These are phyloP conservation scores for Taxidea taxus DNA, from an alignment of 2,113 vertebrate species.

Conservation along the genomic window DNA sequence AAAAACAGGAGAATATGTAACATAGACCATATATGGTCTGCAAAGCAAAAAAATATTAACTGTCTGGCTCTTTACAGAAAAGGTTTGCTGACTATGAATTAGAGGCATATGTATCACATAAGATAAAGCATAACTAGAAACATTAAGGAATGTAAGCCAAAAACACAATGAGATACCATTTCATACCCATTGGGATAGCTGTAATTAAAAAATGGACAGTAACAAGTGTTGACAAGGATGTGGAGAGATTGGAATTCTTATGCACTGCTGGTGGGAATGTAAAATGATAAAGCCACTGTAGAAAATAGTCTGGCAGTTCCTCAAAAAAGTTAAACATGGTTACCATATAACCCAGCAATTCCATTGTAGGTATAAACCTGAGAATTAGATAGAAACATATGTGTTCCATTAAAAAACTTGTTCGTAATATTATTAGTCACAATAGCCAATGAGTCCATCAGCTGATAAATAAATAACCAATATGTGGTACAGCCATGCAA, in stretches of 20 bases:
- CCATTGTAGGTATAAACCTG: background rate
- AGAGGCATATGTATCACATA: background rate
- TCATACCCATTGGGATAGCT: background rate
- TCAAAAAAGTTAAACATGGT: constrained; percentile 5
- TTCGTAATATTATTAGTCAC: background rate
- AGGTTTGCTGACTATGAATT: background rate
- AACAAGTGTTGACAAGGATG: background rate
- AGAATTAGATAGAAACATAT: background rate
- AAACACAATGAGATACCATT: background rate
- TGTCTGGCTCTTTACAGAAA: background rate
- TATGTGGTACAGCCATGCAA: background rate
- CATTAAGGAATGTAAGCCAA: constrained; percentile 10
- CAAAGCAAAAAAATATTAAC: background rate
- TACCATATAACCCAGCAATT: background rate
- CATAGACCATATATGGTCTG: background rate
- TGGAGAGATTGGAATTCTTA: background rate
- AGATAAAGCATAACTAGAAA: background rate
- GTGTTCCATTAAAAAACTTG: background rate
- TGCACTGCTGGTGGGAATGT: background rate
- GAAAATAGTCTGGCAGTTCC: background rate
- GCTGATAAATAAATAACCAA: background rate
- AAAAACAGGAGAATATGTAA: background rate
- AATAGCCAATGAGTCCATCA: background rate
- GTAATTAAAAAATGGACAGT: background rate
- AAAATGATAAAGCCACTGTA: background rate